Conservation (phyloP, 2,888 invertebrate species). For the Cacoxenus indagator region DNA sequence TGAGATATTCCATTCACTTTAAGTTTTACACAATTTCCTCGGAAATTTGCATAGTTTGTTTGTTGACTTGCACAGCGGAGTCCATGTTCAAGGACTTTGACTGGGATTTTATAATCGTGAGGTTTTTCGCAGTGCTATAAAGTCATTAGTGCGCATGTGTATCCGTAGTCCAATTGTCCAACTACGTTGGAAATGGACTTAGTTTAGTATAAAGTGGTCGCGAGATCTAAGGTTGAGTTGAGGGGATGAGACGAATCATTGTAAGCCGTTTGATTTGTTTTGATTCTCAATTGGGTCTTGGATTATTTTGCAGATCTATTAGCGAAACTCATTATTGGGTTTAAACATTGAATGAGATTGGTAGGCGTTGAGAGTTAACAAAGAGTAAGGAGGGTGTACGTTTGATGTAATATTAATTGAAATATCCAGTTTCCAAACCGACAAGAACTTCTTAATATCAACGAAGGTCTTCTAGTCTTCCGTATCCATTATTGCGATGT, state of each 20-base stretch:
- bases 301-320: neutral
- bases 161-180: too few species aligned
- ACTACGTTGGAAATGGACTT: too few species aligned
- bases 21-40: neutral
- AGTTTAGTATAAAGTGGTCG: too few species aligned
- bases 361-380: constrained; percentile 13
- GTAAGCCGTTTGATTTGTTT: neutral
- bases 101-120: neutral
- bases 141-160: neutral
- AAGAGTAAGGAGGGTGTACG: too few species aligned
- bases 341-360: constrained; percentile 1
- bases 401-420: too few species aligned
- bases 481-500: too few species aligned
- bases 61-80: neutral
- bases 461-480: too few species aligned
- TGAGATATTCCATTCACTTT: neutral
- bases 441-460: too few species aligned
- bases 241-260: neutral
- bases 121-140: neutral
- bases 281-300: neutral
- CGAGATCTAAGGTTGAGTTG: neutral
- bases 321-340: neutral
- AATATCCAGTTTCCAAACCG: too few species aligned
- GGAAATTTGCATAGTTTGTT: neutral
- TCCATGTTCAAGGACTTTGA: neutral